These are phyloP conservation scores for Heliconius congener DNA, from an alignment of 1,140 invertebrate species.

Conservation along the genomic window DNA sequence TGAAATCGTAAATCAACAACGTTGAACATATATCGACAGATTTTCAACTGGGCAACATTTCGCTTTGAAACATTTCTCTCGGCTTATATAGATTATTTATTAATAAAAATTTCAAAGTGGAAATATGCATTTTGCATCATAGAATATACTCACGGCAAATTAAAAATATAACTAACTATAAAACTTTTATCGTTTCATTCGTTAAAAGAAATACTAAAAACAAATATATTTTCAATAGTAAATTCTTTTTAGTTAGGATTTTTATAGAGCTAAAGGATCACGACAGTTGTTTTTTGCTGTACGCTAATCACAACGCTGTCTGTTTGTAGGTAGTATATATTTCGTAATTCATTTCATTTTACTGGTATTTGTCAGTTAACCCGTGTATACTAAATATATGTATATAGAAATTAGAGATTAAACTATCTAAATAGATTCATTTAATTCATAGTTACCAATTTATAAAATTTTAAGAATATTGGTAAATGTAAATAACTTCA, in stretches of 20 bases:
- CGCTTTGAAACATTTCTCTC: conserved; percentile 56
- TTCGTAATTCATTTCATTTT: no score
- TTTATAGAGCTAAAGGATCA: background rate
- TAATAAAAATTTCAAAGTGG: conserved; percentile 42
- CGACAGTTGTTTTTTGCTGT: background rate
- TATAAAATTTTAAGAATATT: no score
- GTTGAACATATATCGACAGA: conserved; percentile 69
- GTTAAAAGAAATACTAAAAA: background rate
- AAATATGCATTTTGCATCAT: conserved; percentile 8
- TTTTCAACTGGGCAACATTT: conserved; percentile 66
- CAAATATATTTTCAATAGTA: background rate
- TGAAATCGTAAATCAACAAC: conserved; percentile 78
- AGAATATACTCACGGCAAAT: conserved; percentile 1
- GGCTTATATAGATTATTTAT: conserved; percentile 52
- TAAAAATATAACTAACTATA: background rate
- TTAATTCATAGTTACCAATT: no score
- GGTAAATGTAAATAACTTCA: no score
- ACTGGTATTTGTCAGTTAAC: no score
- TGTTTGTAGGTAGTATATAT: no score
- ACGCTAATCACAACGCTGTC: no score
- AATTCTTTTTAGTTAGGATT: no score
- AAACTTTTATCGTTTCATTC: background rate
- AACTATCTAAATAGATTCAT: no score
- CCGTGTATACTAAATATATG: no score
- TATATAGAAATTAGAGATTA: no score